Base-by-base conservation (phyloP, 2,113 vertebrate species). In the Crocuta crocuta region DNA sequence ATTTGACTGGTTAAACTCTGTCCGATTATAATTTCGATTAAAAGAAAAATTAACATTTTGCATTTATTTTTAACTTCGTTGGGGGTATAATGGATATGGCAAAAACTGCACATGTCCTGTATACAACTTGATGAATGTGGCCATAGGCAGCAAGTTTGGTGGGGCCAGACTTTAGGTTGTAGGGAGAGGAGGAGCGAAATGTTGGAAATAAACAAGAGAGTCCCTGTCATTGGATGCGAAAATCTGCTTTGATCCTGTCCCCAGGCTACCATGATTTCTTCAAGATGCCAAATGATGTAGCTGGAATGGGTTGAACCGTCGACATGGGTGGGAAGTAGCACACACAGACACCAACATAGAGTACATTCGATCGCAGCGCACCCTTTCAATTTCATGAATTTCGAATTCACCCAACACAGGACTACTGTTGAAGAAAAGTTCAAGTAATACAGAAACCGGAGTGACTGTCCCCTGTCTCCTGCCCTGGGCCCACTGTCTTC, bases 291-390 rank as follows among this genome's bases (percentile, higher is more conserved):
- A 24, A 21, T 15, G 11, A 66, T 9, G 16, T 17, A 48, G 26
- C 24, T 43, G 26, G 70, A 53, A 39, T 0, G 1, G 0, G 4
- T 5, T 4, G 23, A 31, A 13, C 1, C 1, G 9, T 2, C 21
- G 63, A 61, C 65, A 26, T 26, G 33, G 28, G 16, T 39, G 53
- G 39, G 21, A 26, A 31, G 28, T 6, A 10, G 15, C 24, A n/a
- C 31, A 5, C 9, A 5, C 9, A 1, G 12, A 12, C 35, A 28
- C 50, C 28, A 6, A 4, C 21, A 0, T 17, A 7, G 61, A 10
- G 16, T 26, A 35, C 31, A 0, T 24, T 43, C 33, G 15, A 2
- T 33, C 28, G 33, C 39, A 2, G 48, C 7, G 43, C 43, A 33
- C 12, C 1, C 26, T 28, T 63, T 5, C 7, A 33, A 23, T 91